These are phyloP conservation scores for Ypsolopha scabrella DNA, from an alignment of 2,888 invertebrate species.

Conservation along the genomic window DNA sequence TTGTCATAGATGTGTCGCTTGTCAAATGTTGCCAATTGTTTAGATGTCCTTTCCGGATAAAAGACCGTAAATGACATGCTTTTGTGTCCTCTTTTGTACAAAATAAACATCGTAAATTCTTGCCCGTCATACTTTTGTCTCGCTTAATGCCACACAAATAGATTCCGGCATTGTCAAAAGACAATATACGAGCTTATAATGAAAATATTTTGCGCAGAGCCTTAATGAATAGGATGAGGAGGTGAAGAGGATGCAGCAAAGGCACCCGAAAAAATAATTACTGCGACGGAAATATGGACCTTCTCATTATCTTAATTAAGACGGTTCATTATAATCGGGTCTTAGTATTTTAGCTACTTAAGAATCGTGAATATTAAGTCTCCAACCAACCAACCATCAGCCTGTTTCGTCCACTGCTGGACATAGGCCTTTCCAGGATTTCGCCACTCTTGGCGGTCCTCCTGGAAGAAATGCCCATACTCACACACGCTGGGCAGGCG, in stretches of 20 bases:
- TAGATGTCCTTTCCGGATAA: constrained; percentile 45
- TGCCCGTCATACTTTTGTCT: constrained; percentile 41
- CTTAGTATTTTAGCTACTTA: too few relatives aligned
- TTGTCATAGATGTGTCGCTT: constrained; percentile 27
- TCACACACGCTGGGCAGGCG: too few relatives aligned
- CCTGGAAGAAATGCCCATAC: too few relatives aligned
- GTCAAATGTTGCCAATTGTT: constrained; percentile 58
- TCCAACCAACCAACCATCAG: too few relatives aligned
- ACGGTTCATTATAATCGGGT: too few relatives aligned
- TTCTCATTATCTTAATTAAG: too few relatives aligned
- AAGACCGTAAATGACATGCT: constrained; percentile 48
- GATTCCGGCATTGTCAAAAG: constrained; percentile 12
- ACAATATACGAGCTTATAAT: constrained; percentile 13
- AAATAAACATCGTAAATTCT: constrained; percentile 60
- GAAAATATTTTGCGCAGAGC: constrained; percentile 15
- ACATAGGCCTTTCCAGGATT: too few relatives aligned
- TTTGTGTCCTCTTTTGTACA: constrained; percentile 42
- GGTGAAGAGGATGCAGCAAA: background rate
- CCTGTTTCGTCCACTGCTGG: too few relatives aligned
- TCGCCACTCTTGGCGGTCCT: too few relatives aligned
- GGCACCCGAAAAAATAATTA: constrained; percentile 1
- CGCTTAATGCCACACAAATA: constrained; percentile 40
- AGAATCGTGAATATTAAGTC: too few relatives aligned
- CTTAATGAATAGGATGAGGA: constrained; percentile 8
- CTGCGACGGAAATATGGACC: too few relatives aligned